Conservation (phyloP, 92 coral and sea anemone species). For the Palythoa grandis region DNA sequence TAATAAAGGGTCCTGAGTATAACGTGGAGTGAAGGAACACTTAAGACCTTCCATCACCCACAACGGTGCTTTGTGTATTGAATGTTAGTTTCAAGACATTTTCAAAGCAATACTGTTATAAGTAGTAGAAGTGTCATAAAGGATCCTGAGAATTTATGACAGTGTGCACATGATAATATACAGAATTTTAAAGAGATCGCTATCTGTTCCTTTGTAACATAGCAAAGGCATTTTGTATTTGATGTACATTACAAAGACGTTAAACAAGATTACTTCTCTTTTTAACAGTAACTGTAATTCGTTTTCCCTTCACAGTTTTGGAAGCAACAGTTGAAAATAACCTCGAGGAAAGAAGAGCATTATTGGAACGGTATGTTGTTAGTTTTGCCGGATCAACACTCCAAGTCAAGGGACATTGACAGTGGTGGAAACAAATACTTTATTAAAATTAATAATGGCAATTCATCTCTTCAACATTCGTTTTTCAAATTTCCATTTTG, state of each 20-base stretch:
- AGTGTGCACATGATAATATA: no score
- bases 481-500: no score
- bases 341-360: constrained; percentile 88
- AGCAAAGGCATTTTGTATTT: no score
- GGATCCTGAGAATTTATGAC: no score
- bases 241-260: no score
- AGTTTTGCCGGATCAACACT: not conserved
- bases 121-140: no score
- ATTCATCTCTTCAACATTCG: no score
- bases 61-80: not conserved
- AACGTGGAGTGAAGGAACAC: not conserved
- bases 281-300: not conserved
- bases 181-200: no score
- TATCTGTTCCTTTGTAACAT: no score
- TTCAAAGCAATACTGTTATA: not conserved
- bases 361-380: constrained; percentile 82
- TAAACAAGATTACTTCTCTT: no score
- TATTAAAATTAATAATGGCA: no score
- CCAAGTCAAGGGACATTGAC: not conserved
- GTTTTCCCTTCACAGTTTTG: constrained; percentile 61
- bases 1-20: not conserved
- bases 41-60: not conserved
- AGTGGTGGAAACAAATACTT: not conserved
- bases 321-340: constrained; percentile 96
- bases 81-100: not conserved